Base-by-base conservation (phyloP, 2,797 vertebrate genomes). In the Carduelis carduelis region DNA sequence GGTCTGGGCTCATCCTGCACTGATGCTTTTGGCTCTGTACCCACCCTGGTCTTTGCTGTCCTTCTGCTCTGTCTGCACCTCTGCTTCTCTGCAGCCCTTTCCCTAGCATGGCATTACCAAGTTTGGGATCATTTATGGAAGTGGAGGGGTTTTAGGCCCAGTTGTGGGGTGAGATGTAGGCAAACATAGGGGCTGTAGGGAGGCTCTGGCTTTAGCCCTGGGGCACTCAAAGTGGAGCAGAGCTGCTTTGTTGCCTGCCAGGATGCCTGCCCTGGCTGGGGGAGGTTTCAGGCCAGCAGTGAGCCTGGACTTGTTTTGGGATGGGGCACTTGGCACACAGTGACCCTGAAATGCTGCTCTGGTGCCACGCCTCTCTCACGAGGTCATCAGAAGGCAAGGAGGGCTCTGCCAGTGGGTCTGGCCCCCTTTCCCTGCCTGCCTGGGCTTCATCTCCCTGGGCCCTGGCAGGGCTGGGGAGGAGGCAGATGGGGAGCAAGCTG, bases 21-120 rank as follows among this genome's bases (percentile, higher is more conserved):
- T 3, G 6, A 21, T 41, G 13, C 28, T 43, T 49, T n/a, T 46
- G 68, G 11, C 20, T 39, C 39, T 61, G 17, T 24, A 35, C 23
- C 15, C 11, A 13, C 30, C 23, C 41, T 41, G 46, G 37, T 39
- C 53, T 70, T 60, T 1, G 0, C 49, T 61, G 28, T 65, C 44
- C 30, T 37, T 34, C 32, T 6, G 6, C 57, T 11, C n/a, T 56
- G 8, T 50, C 17, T 0, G 0, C 6, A 2, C 21, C 3, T 12
- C 52, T 53, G 26, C 21, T 78, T 75, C 84, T 59, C 78, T 81
- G 81, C 34, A 71, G 28, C 70, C 4, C 0, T 70, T 89, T 64
- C 28, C 28, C 16, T 65, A 34, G 30, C 24, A 2, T 0, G 12
- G 32, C 80, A 37, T 78, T 47, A 44, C 50, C 39, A 18, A 68